phyloP scores from a whole-genome alignment of 2,113 vertebrate species.

The Neofelis nebulosa region DNA sequence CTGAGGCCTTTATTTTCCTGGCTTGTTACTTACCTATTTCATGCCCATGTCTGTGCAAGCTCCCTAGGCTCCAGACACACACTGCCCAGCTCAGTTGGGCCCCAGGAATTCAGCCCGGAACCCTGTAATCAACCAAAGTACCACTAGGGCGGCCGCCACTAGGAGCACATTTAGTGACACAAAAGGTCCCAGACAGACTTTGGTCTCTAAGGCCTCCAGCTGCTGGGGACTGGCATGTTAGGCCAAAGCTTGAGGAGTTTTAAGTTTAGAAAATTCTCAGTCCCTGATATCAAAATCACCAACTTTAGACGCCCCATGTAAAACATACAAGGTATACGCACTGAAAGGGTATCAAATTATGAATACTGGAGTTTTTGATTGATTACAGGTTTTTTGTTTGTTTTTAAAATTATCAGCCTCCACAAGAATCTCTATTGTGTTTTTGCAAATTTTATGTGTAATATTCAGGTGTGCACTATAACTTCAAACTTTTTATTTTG shows the following conservation, averaged over 20 bases:
- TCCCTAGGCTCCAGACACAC: neutral
- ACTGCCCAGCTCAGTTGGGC: neutral
- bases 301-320: neutral
- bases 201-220: neutral
- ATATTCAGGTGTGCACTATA: neutral
- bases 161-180: neutral
- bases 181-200: neutral
- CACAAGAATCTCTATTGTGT: neutral
- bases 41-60: neutral
- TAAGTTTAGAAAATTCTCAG: neutral
- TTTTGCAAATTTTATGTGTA: neutral
- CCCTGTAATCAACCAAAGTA: neutral
- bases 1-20: neutral
- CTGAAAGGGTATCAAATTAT: neutral
- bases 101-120: neutral
- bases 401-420: neutral
- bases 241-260: neutral
- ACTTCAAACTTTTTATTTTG: slow-evolving; percentile 18
- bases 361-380: neutral
- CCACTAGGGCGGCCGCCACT: neutral
- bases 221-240: neutral
- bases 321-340: neutral
- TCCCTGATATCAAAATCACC: neutral
- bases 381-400: neutral
- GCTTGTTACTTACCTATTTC: neutral